These are phyloP conservation scores for Drosophila monieri DNA, from an alignment of 2,888 invertebrate genomes.

Conservation along the genomic window DNA sequence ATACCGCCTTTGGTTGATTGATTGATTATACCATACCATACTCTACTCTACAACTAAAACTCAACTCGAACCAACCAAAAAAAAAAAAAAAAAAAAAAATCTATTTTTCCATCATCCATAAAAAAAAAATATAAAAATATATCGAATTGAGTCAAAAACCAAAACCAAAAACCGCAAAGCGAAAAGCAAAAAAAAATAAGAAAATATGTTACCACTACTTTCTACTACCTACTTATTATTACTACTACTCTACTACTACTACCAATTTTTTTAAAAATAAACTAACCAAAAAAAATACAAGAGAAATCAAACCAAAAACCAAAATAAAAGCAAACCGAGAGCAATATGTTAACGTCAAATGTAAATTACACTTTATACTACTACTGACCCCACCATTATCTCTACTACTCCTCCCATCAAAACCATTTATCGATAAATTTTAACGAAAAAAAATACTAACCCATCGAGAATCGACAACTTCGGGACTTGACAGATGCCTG, in stretches of 20 bases:
- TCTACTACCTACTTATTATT: slow-evolving; percentile 70
- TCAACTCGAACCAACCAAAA: slow-evolving; percentile 31
- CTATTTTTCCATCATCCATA: slow-evolving; percentile 24
- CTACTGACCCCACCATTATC: slow-evolving; percentile 22
- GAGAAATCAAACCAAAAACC: slow-evolving; percentile 28
- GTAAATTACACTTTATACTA: slow-evolving; percentile 34
- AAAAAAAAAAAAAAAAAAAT: slow-evolving; percentile 19
- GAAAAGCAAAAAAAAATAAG: slow-evolving; percentile 28
- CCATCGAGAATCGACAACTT: slow-evolving; percentile 19
- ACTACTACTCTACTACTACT: slow-evolving; percentile 59
- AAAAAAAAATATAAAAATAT: neutral
- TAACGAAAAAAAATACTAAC: neutral
- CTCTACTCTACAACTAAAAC: slow-evolving; percentile 46
- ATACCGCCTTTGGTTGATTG: slow-evolving; percentile 78
- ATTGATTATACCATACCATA: slow-evolving; percentile 53
- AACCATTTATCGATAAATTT: slow-evolving; percentile 11
- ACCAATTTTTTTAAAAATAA: slow-evolving; percentile 58
- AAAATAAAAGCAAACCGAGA: slow-evolving; percentile 34
- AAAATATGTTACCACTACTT: slow-evolving; percentile 63
- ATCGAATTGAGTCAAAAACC: slow-evolving; percentile 29
- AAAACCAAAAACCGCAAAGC: slow-evolving; percentile 27
- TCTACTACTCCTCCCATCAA: slow-evolving; percentile 16
- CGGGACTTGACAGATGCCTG: slow-evolving; percentile 27
- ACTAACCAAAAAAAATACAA: slow-evolving; percentile 40
- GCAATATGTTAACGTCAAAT: slow-evolving; percentile 32